Base-by-base conservation (phyloP, 2,888 invertebrate genomes). In the Lepas anatifera region DNA sequence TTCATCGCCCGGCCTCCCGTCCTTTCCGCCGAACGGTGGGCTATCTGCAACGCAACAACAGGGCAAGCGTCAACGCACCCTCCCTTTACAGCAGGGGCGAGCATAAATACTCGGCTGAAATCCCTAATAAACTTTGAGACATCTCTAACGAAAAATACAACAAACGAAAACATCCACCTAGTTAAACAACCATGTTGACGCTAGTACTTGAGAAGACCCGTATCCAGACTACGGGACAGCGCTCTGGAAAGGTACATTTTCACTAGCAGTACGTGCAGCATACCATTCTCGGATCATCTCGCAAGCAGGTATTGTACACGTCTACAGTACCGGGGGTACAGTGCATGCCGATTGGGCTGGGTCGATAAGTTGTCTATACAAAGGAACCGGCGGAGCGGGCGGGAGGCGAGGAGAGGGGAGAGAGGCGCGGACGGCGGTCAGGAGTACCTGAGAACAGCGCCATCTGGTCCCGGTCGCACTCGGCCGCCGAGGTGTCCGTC, bases 401-500 rank as follows among this genome's bases (percentile, higher is more conserved):
- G 41, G 2, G 41, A 16, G 41, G 41, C 50, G 50, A 27, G 48
- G 7, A 4, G 50, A 25, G 25, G 52, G 29, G 11, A 1, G 50
- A 29, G 52, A 11, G 10, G 52, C 11, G 8, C 11, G 52, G 29
- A 10, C 11, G 58, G 29, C 29, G 18, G 58, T 7, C 27, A 0
- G 7, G 32, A 8, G 58, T 58, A 58, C 58, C 58, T 58, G 58
- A 29, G 13, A 58, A 32, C 16, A 58, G 11, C 16, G 32, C 58
- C n/a, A n/a, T n/a, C 18, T 58, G 58, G 58, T 58, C 58, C 18
- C 64, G 64, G 64, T 64, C 64, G 39, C 64, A 64, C 64, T 64
- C 64, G 25, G 25, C 25, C 37, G 64, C 64, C 64, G 64, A 64
- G 22, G 64, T 64, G 64, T 64, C 64, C 25, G 64, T 64, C 64